Conservation (phyloP, 2,113 vertebrate genomes). For the Chroicocephalus ridibundus region DNA sequence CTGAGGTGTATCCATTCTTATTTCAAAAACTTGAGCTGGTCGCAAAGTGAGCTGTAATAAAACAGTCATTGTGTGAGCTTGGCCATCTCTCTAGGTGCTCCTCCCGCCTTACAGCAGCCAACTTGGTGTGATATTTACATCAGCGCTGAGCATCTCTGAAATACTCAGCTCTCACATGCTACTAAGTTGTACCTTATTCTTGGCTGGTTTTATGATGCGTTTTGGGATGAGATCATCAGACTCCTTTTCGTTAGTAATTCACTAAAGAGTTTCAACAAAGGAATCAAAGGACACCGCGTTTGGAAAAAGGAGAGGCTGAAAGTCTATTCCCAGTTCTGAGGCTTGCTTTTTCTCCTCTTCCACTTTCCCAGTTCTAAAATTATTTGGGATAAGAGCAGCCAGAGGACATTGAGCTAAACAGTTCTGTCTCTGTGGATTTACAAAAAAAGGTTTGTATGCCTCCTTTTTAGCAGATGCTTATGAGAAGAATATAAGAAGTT, state of each 20-base stretch:
- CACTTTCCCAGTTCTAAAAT: not conserved
- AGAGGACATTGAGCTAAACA: not conserved
- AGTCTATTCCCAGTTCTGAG: not conserved
- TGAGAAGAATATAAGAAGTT: not conserved
- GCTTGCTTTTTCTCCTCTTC: not conserved
- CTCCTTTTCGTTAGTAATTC: not conserved
- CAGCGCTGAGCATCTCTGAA: not conserved
- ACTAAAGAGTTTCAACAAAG: not conserved
- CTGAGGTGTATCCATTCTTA: not conserved
- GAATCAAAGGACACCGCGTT: not conserved
- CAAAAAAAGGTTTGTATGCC: not conserved
- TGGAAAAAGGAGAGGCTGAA: not conserved
- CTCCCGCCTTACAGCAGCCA: not conserved
- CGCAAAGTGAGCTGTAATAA: not conserved
- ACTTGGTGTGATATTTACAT: not conserved
- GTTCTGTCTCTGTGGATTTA: not conserved
- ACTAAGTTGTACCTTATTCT: not conserved
- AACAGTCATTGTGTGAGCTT: not conserved
- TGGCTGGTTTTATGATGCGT: not conserved
- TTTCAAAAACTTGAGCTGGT: not conserved
- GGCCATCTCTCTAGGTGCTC: not conserved
- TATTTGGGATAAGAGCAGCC: not conserved
- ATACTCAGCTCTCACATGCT: not conserved
- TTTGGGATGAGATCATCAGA: constrained; percentile 7
- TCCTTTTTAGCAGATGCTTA: not conserved